Percentiles rank a stretch among this genome's conserved stretches.
These are phyloP conservation scores for Drosophila mettleri DNA, from an alignment of 2,888 invertebrate genomes.

Conservation along the genomic window DNA sequence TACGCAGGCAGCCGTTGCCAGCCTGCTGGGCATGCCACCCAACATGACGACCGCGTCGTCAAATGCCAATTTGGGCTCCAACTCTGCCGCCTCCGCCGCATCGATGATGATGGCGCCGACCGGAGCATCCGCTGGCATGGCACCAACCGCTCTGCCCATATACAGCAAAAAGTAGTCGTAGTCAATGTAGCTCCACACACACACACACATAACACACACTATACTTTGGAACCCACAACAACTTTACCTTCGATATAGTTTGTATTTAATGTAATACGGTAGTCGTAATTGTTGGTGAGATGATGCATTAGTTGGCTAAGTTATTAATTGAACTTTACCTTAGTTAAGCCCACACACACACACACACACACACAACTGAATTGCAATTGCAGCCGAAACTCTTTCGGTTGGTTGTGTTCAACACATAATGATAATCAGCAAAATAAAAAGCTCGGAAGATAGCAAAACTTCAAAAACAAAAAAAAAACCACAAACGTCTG, in stretches of 20 bases:
- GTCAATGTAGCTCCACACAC: constrained; percentile 6
- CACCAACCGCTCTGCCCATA: constrained; percentile 57
- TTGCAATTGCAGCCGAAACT: background rate
- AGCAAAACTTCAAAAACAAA: constrained; percentile 24
- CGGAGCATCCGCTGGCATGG: constrained; percentile 27
- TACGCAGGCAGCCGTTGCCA: constrained; percentile 31
- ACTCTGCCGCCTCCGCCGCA: constrained; percentile 5
- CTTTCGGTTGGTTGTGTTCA: constrained; percentile 21
- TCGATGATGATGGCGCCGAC: constrained; percentile 35
- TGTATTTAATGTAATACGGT: constrained; percentile 47
- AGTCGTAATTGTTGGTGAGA: constrained; percentile 69
- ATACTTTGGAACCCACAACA: constrained; percentile 4
- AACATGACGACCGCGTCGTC: constrained; percentile 38
- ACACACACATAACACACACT: background rate
- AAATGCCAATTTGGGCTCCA: constrained; percentile 13
- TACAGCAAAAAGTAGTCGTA: constrained; percentile 68
- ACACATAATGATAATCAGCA: constrained; percentile 14
- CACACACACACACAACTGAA: constrained; percentile 25
- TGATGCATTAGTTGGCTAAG: constrained; percentile 63
- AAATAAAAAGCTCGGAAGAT: constrained; percentile 26
- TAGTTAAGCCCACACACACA: constrained; percentile 49
- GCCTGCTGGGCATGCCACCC: constrained; percentile 36
- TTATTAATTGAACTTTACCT: constrained; percentile 62
- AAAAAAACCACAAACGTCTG: constrained; percentile 37
- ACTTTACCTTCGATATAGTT: constrained; percentile 37